Percentiles rank a stretch among this genome's conserved stretches.
These are phyloP conservation scores for Rhabdophis nuchalis DNA, from an alignment of 2,797 vertebrate genomes.

Conservation along the genomic window DNA sequence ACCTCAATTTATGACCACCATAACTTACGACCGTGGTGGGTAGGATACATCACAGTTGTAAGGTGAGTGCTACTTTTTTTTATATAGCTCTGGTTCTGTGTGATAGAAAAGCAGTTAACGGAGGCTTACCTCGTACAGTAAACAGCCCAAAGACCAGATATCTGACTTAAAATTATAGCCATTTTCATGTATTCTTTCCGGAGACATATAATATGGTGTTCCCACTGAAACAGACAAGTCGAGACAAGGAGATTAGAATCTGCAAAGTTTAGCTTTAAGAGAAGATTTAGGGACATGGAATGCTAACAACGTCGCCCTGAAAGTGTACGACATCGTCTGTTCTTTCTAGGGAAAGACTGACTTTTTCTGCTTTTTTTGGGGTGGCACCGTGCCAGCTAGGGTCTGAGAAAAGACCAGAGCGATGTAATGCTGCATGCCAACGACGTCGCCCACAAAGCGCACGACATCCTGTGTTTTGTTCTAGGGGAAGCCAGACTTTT, in stretches of 20 bases:
- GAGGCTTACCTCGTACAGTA: conserved; percentile 77
- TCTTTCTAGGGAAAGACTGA: too few species aligned
- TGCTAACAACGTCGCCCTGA: background rate
- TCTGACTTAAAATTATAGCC: conserved; percentile 84
- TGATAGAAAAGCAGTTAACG: background rate
- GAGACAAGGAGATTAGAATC: conserved; percentile 23
- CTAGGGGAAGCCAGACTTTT: background rate
- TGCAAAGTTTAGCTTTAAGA: background rate
- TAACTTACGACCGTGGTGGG: background rate
- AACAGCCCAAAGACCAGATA: conserved; percentile 82
- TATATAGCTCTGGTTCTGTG: background rate
- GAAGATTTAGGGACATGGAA: background rate
- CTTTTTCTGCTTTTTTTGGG: too few species aligned
- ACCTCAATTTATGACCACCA: background rate
- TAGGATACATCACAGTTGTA: background rate
- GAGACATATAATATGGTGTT: conserved; percentile 84
- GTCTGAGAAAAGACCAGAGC: too few species aligned
- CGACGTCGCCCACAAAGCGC: too few species aligned
- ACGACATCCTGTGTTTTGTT: background rate
- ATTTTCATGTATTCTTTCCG: conserved; percentile 81
- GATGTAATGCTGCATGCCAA: too few species aligned
- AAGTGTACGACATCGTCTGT: too few species aligned
- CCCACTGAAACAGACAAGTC: conserved; percentile 73
- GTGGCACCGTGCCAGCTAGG: too few species aligned
- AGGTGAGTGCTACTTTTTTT: too few species aligned